Base-by-base conservation (phyloP, 1,140 invertebrate genomes). In the Leptinotarsa lineolata region DNA sequence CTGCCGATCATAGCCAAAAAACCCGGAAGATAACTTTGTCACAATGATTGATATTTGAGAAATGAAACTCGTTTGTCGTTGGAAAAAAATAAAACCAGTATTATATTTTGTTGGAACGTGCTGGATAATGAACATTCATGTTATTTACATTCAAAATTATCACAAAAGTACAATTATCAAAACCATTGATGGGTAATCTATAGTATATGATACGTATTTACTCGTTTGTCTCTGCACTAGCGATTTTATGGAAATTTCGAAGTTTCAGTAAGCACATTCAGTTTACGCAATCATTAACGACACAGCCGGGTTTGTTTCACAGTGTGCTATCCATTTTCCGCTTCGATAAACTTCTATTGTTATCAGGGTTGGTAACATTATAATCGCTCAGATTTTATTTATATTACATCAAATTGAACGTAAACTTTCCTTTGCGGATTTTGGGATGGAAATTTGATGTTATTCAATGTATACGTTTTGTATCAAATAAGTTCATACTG, bases 241-340 rank as follows among this genome's bases (percentile, higher is more conserved):
- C 1, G 30, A 39, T n/a, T 54, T 54, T 13, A 54, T 18, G 6
- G 48, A 54, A 54, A 54, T 54, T 54, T 2, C 48, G 15, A 13
- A 54, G 48, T 15, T 54, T 54, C 48, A 54, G 48, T 54, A 54
- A 54, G 48, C 48, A 54, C 48, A 54, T 54, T 16, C 15, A 54
- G 48, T 54, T 54, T 54, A 54, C n/a, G 48, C 48, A 54, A 16
- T 54, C 48, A 54, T 54, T 54, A 54, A 54, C n/a, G 48, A 54
- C 6, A 18, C n/a, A 54, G 48, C 15, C 30, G 48, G 48, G 48
- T 54, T 54, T 54, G 48, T n/a, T 54, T 3, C 16, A 54, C 16
- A 54, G 48, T 54, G n/a, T 54, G 48, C 48, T 54, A 54, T 54
- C 30, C 48, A 54, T 54, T 54, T 54, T 54, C 15, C 48, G 48